A percentile compares a stretch with the other conserved stretches of the same genome.
phyloP scores from a whole-genome alignment of 2,113 vertebrate species.

The Takifugu bimaculatus region DNA sequence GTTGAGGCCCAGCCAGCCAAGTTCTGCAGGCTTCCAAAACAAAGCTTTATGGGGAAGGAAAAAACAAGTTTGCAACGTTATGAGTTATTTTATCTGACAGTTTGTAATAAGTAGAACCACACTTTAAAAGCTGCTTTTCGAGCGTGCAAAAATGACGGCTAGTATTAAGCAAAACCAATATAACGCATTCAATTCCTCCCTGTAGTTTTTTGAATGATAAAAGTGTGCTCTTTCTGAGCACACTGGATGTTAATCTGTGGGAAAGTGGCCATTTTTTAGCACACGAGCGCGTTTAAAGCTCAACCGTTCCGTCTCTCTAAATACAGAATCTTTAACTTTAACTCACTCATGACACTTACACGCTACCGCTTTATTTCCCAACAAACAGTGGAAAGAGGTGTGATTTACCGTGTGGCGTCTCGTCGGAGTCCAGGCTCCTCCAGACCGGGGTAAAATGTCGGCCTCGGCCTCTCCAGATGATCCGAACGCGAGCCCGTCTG shows the following conservation, averaged over 20 bases:
- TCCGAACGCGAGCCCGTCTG: constrained; percentile 29
- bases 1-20: constrained; percentile 15
- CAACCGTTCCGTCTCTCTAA: accelerated
- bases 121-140: no score
- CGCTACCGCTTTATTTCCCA: background rate
- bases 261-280: constrained; percentile 50
- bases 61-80: no score
- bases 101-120: no score
- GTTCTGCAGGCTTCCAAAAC: background rate
- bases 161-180: no score
- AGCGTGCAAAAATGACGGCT: no score
- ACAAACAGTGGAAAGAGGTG: background rate
- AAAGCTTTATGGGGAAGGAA: no score
- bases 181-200: no score
- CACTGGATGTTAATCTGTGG: constrained; percentile 20
- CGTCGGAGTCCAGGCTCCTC: constrained; percentile 62
- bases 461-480: constrained; percentile 60
- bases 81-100: no score
- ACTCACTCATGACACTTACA: background rate
- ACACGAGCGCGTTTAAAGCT: constrained; percentile 10
- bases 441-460: constrained; percentile 69
- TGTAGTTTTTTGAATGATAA: no score
- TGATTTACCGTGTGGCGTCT: constrained; percentile 61
- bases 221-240: background rate
- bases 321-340: no score